Evolutionary conservation across 2,797 vertebrate genomes (phyloP), one percentile per base, ranked within the genome.

Genomic region (Micromesistius poutassou): DNA sequence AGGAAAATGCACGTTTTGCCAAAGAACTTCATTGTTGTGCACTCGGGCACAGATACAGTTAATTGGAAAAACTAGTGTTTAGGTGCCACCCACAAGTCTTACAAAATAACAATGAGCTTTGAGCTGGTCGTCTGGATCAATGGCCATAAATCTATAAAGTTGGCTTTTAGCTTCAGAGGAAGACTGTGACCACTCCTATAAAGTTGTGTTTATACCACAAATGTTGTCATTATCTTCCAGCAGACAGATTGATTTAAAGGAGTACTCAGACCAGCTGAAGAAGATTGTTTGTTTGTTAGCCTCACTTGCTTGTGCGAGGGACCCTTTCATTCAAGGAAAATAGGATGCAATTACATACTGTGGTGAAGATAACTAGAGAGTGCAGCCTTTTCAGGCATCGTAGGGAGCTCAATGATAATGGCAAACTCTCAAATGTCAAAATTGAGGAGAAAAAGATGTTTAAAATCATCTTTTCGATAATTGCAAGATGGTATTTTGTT

Each of bases 241-340:
- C 84, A 84, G 83, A 86, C 83, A 79, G 77, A 90, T 82, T 85
- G 87, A 89, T 90, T 89, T 74, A 78, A 84, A 83, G 74, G 78
- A 75, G 77, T 80, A 88, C 85, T 91, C 84, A 84, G 84, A 78
- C 73, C 38, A 36, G 62, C 28, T 89, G 73, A 91, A 88, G 73
- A 78, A 81, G 79, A 82, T 80, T 88, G 87, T 83, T 85, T 70
- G 22, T 22, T 75, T 33, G n/a, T 72, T 74, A 86, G 76, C 36
- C 85, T 82, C 84, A 68, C 76, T 35, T 72, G 72, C 74, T 76
- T 80, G 25, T 78, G 28, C n/a, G 28, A 12, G 71, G 72, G 28
- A 25, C 31, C 66, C 25, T 74, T 80, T 81, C 77, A 78, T 28
- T 70, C 70, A 62, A 77, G 55, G 30, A 36, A 76, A 83, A 79